Evolutionary conservation across 1,140 invertebrate genomes (phyloP), one percentile per base, ranked within the genome.

Genomic region (Campoletis sonorensis): DNA sequence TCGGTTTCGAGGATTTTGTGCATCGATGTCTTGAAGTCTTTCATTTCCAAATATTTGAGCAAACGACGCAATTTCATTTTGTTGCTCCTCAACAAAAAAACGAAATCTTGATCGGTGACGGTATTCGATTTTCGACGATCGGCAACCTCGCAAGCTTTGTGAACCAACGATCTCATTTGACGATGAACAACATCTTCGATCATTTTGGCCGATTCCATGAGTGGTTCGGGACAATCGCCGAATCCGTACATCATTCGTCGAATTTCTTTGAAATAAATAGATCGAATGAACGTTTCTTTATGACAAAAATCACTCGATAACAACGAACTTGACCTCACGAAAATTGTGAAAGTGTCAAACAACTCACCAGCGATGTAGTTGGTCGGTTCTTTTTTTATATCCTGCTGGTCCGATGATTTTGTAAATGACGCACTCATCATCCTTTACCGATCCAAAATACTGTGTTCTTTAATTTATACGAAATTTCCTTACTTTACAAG

Each of bases 231-330:
- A 78, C 93, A 93, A 83, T 95, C 94, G 4, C 94, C 94, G 88
- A 95, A 94, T 0, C 94, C 94, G 90, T 94, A 93, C 94, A 94
- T 94, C 94, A 94, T 94, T 82, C 92, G 90, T 80, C 93, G 92
- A 70, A 94, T 94, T 86, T 94, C 94, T 90, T 10, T 0, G 26
- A 64, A 26, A 70, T 8, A 0, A 5, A 33, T 4, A 70, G 7
- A 70, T 11, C 26, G 8, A 70, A 16, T n/a, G 27, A 68, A 30
- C 4, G 16, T 18, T 27, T 33, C 27, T 4, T 15, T 3, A 26
- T 26, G 8, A 27, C 4, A 64, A 21, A 26, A 15, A 13, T 37
- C 15, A 23, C 16, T 61, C 16, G 11, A 70, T 18, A 21, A 18
- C n/a, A 33, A 37, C 30, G 30, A n/a, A 15, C 27, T 33, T 70